These are phyloP conservation scores for Onychostoma macrolepis DNA, from an alignment of 2,113 vertebrate species.

Conservation along the genomic window DNA sequence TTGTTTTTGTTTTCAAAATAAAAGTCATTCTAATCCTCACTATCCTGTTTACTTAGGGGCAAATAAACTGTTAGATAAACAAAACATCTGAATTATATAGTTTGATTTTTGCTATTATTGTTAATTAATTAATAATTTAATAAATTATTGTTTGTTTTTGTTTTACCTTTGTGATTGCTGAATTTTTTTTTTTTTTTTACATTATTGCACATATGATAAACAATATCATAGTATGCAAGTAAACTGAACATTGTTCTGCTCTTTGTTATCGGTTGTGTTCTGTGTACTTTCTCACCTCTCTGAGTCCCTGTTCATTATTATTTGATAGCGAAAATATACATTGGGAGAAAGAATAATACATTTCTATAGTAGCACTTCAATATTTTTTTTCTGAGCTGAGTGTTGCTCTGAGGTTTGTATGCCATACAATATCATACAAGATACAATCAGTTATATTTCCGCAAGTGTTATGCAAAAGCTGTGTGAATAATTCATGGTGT, in stretches of 20 bases:
- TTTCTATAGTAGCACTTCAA: too few species aligned
- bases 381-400: too few species aligned
- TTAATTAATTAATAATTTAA: background rate
- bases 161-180: background rate
- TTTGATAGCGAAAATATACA: background rate
- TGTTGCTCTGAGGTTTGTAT: too few species aligned
- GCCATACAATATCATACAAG: too few species aligned
- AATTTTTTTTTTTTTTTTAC: background rate
- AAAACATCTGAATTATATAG: background rate
- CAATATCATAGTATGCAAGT: background rate
- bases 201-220: background rate
- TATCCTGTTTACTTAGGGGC: background rate
- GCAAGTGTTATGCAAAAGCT: background rate
- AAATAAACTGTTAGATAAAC: background rate
- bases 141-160: background rate
- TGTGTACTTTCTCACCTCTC: background rate
- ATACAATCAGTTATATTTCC: background rate
- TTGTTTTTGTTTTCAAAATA: conserved; percentile 31
- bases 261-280: background rate
- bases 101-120: background rate
- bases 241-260: background rate
- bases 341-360: too few species aligned
- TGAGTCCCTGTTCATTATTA: background rate
- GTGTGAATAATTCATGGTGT: background rate
- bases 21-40: background rate